Percentiles rank a stretch among this genome's conserved stretches.
These are phyloP conservation scores for Heliconius himera DNA, from an alignment of 1,140 invertebrate species.

Conservation along the genomic window DNA sequence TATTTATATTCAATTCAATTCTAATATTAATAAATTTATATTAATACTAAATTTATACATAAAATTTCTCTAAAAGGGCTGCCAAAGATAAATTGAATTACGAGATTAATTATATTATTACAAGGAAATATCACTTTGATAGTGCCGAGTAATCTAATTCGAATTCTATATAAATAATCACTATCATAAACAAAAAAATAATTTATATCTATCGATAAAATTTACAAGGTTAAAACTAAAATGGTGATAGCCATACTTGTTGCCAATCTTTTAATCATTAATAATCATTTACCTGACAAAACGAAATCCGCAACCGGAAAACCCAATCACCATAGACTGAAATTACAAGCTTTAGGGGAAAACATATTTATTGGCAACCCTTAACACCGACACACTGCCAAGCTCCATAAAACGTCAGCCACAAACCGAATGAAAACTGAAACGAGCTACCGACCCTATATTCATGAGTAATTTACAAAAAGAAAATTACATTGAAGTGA, in stretches of 20 bases:
- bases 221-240: constrained; percentile 16
- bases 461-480: not conserved
- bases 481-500: not conserved
- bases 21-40: not conserved
- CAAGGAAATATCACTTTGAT: not conserved
- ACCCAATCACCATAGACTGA: constrained; percentile 36
- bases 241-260: not conserved
- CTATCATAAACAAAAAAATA: not conserved
- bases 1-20: not conserved
- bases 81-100: constrained; percentile 21
- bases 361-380: constrained; percentile 60
- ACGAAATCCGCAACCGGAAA: constrained; percentile 40
- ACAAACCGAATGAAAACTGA: constrained; percentile 13
- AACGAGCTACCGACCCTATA: not conserved
- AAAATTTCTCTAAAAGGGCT: constrained; percentile 29
- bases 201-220: not conserved
- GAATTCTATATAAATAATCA: not conserved
- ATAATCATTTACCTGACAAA: constrained; percentile 30
- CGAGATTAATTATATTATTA: not conserved
- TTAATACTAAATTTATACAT: not conserved
- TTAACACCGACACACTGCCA: constrained; percentile 73
- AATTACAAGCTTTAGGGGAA: constrained; percentile 36
- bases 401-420: constrained; percentile 55
- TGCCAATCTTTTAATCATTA: not conserved
- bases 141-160: not conserved